Conservation (phyloP, 2,888 invertebrate species). For the Orchesellides sinensis region DNA sequence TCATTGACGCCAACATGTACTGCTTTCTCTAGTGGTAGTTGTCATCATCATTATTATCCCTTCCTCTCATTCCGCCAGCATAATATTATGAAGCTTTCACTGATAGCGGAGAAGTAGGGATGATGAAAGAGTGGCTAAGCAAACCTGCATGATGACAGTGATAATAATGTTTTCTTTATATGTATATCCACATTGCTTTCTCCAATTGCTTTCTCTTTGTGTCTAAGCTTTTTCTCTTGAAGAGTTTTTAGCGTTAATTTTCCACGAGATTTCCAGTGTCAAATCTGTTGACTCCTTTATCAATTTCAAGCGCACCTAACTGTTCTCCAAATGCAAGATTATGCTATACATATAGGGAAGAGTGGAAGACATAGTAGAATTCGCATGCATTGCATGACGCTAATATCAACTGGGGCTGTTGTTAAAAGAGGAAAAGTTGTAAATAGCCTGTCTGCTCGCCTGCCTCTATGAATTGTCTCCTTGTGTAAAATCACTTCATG, state of each 20-base stretch:
- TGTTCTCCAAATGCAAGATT: too few relatives aligned
- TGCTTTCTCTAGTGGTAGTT: background rate
- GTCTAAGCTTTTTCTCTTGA: background rate
- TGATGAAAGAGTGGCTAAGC: background rate
- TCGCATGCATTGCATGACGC: background rate
- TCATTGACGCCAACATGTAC: constrained; percentile 30
- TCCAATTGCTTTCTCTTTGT: constrained; percentile 6
- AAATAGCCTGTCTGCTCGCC: background rate
- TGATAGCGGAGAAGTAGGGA: background rate
- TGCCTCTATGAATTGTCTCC: background rate
- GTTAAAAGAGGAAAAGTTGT: background rate
- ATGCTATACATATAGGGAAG: too few relatives aligned
- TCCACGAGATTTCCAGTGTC: constrained; percentile 55
- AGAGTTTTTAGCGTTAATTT: constrained; percentile 41
- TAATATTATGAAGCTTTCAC: background rate
- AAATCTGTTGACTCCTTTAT: constrained; percentile 56
- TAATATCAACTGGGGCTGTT: background rate
- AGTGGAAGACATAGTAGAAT: background rate
- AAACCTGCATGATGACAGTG: background rate
- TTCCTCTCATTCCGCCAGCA: constrained; percentile 14
- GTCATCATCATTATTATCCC: constrained; percentile 48
- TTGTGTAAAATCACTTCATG: constrained; percentile 32
- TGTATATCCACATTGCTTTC: background rate
- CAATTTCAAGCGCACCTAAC: constrained; percentile 42
- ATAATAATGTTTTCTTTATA: background rate